These are phyloP conservation scores for Mylabris sibirica DNA, from an alignment of 2,888 invertebrate genomes.

Conservation along the genomic window DNA sequence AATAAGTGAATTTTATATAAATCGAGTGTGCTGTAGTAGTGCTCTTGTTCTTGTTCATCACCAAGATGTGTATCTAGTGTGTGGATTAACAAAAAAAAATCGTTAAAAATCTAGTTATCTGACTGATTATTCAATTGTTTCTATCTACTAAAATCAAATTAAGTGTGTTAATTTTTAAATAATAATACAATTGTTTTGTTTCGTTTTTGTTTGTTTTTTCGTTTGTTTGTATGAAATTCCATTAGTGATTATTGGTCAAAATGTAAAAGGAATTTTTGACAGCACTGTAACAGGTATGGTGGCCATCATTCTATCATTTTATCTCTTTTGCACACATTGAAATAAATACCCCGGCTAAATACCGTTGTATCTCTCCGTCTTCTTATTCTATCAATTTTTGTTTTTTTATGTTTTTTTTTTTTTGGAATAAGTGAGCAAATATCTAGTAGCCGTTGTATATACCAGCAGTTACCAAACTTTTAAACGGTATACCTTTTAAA, in stretches of 20 bases:
- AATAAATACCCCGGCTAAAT: neutral
- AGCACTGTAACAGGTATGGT: slow-evolving; percentile 16
- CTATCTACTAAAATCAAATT: too few relatives aligned
- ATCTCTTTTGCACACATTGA: neutral
- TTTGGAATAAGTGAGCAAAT: neutral
- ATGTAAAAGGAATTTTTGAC: slow-evolving; percentile 16
- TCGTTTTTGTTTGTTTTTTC: too few relatives aligned
- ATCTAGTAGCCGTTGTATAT: neutral
- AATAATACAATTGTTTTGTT: neutral
- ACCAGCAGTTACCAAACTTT: neutral
- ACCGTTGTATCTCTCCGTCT: neutral
- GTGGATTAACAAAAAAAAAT: neutral
- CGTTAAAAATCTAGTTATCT: neutral
- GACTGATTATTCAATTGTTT: neutral
- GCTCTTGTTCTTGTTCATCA: neutral
- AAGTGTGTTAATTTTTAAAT: neutral
- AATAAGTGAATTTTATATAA: neutral
- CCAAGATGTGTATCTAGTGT: neutral
- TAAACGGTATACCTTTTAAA: too few relatives aligned
- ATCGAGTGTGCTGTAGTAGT: neutral
- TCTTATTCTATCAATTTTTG: neutral
- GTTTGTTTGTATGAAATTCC: neutral
- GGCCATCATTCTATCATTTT: slow-evolving; percentile 8
- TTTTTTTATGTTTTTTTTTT: neutral
- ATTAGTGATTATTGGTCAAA: neutral